Conservation (phyloP, 2,888 invertebrate genomes). For the Athripsodes cinereus region DNA sequence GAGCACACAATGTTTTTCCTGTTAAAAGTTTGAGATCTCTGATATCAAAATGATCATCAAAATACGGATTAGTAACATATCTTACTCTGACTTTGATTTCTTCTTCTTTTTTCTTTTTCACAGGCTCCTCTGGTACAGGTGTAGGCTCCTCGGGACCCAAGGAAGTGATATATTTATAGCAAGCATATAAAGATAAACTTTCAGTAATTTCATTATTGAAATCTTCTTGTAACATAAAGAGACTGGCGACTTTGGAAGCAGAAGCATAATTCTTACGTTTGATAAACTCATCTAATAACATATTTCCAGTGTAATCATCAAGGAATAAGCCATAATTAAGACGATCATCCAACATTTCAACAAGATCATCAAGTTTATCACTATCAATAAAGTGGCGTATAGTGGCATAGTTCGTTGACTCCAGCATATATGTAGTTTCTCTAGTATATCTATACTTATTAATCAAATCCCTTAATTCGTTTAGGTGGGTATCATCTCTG, state of each 20-base stretch:
- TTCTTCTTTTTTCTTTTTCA: constrained; percentile 41
- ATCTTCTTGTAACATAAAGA: constrained; percentile 88
- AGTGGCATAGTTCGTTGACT: constrained; percentile 80
- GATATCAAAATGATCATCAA: constrained; percentile 89
- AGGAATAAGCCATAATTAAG: constrained; percentile 86
- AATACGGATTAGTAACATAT: constrained; percentile 73
- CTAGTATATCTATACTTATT: constrained; percentile 66
- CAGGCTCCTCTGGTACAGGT: constrained; percentile 27
- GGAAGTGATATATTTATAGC: constrained; percentile 61
- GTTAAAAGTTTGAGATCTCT: constrained; percentile 61
- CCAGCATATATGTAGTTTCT: constrained; percentile 62
- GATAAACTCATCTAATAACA: constrained; percentile 74
- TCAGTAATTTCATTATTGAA: constrained; percentile 63
- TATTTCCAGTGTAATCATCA: constrained; percentile 72
- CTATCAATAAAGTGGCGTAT: constrained; percentile 54
- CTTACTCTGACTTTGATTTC: constrained; percentile 69
- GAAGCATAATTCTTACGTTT: constrained; percentile 58
- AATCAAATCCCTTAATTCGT: constrained; percentile 67
- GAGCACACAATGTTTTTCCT: constrained; percentile 75
- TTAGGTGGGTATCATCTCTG: constrained; percentile 47
- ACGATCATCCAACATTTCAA: constrained; percentile 71
- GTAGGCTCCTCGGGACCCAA: constrained; percentile 35
- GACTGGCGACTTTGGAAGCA: constrained; percentile 71
- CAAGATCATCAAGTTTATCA: constrained; percentile 56
- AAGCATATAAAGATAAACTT: constrained; percentile 65